Evolutionary conservation across 2,113 vertebrate species (phyloP), one percentile per base, ranked within the genome.

Genomic region (Albula glossodonta): DNA sequence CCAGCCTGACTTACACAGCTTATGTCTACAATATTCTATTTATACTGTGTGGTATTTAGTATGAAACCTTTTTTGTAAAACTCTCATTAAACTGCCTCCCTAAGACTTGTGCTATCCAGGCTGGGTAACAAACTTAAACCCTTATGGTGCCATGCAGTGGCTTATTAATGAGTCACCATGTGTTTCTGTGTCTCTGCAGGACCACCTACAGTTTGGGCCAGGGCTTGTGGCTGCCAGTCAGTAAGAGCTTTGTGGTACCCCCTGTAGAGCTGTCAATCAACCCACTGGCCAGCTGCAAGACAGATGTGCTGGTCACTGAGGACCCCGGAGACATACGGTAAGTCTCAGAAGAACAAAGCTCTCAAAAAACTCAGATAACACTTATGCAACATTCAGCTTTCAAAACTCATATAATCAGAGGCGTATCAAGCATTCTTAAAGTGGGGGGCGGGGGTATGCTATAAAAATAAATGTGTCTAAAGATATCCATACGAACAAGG

Each of bases 251-350:
- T 0, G 98, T 99, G 90, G 98, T 99, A 17, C 98, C 98, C 0
- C 98, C 98, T 0, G 96, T 99, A 92, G 98, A 99, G 87, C 96
- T 99, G 91, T 99, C 98, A 50, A 98, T 99, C 95, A 99, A 98
- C 90, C 98, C 98, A 5, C 95, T 99, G 22, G 98, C 98, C 92
- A 99, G 98, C 95, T 99, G 98, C 90, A 99, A 99, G 95, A 99
- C 98, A 0, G 98, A 99, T 25, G 98, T 99, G 77, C 91, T 99
- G 83, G 98, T 99, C 89, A 99, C 97, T 0, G 98, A 99, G 92
- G 98, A 99, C 91, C 98, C 98, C 7, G 97, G 97, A 31, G 98
- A 99, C 88, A 96, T 99, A 94, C 97, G 98, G 98, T 99, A 94
- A 96, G 97, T 95, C 56, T 19, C 5, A 80, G 4, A 41, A 79